Evolutionary conservation across 2,113 vertebrate genomes (phyloP).

Genomic region (Megaceryle maxima): DNA sequence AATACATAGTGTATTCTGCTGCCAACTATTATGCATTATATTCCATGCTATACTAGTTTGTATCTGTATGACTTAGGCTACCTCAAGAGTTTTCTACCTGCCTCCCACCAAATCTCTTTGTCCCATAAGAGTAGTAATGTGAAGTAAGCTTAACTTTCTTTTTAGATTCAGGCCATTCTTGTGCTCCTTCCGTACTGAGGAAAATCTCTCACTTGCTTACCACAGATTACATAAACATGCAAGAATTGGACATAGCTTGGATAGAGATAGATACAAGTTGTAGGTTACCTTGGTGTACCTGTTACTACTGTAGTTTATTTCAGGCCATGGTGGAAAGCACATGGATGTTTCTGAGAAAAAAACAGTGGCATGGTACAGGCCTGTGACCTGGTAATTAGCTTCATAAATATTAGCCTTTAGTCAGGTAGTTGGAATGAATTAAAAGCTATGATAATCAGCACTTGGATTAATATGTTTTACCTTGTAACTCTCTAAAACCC

Average conservation of each 20-base stretch:
- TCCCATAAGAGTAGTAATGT: conserved; percentile 15
- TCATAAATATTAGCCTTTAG: background rate
- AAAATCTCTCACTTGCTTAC: conserved; percentile 19
- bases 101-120: background rate
- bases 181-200: background rate
- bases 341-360: background rate
- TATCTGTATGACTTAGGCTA: background rate
- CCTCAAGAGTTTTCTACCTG: background rate
- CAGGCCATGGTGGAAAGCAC: background rate
- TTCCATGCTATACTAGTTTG: background rate
- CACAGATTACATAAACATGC: conserved; percentile 3
- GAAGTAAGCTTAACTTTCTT: background rate
- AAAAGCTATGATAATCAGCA: background rate
- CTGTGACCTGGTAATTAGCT: background rate
- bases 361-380: background rate
- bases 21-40: conserved; percentile 50
- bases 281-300: background rate
- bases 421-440: background rate
- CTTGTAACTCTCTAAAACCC: background rate
- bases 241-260: background rate
- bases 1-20: conserved; percentile 37
- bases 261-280: background rate
- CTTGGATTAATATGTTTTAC: background rate
- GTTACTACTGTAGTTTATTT: background rate
- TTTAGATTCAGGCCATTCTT: conserved; percentile 14